A percentile compares a stretch with the other conserved stretches of the same genome.
Conservation (phyloP, 2,113 vertebrate species). For the Notechis scutatus region DNA sequence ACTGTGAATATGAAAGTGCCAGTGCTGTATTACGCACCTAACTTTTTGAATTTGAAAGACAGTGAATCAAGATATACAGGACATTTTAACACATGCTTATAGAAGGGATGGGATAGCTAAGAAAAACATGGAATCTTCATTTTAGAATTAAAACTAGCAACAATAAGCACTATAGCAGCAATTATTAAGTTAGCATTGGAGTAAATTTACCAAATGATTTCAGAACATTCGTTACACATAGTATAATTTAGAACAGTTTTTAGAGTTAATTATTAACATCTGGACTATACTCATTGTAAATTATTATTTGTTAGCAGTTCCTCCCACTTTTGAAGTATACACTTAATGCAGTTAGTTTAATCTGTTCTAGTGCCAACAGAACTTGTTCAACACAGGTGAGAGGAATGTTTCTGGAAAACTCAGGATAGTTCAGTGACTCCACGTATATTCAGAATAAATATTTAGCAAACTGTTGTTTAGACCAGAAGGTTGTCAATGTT, state of each 20-base stretch:
- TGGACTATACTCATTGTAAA: background rate
- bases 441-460: conserved; percentile 4
- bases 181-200: conserved; percentile 9
- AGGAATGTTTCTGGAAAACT: background rate
- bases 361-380: background rate
- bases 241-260: background rate
- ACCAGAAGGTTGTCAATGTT: background rate
- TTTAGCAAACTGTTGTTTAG: background rate
- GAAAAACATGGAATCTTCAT: background rate
- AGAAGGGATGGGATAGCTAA: background rate
- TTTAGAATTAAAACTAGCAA: background rate
- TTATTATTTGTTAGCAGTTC: background rate
- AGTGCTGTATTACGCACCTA: background rate
- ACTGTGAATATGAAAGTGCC: background rate
- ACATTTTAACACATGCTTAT: background rate
- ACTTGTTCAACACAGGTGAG: background rate
- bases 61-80: background rate
- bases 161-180: background rate
- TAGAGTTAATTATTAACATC: background rate
- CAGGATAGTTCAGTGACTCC: background rate
- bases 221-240: background rate
- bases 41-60: background rate
- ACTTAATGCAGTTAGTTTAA: background rate
- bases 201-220: background rate
- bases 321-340: background rate